Base-by-base conservation (phyloP, 2,888 invertebrate species). In the Bombylius major region DNA sequence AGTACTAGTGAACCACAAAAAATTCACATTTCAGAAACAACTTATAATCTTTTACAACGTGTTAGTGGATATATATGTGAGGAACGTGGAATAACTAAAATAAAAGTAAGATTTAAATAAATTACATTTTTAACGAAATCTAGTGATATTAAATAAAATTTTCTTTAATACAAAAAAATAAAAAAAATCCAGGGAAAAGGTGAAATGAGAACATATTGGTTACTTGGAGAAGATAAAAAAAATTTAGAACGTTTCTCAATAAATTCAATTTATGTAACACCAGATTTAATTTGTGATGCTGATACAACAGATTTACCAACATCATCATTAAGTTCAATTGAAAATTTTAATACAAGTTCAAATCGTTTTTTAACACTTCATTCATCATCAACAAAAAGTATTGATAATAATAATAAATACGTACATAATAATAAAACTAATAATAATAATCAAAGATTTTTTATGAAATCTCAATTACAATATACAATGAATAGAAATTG, bases 1-100 rank as follows among this genome's bases (percentile, higher is more conserved):
- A 84, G 87, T 52, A 82, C 81, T 4, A 87, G 87, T 0, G 83
- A 84, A 62, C 82, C 87, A 0, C 81, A 87, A 65, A 78, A 79
- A 67, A 84, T 89, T 56, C 89, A 89, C 70, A 80, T 89, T 69
- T 89, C 89, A 51, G 79, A 84, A 61, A 80, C 79, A 51, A 87
- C 88, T 0, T 82, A 83, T 65, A 69, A 73, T 51, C 75, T 88
- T 49, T 72, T 89, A 45, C 81, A 83, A 60, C 78, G 81, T 61
- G 76, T 86, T 11, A 87, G 87, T 0, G 87, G 87, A 0, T 89
- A 86, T 68, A 76, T 78, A 53, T 84, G 83, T 60, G 81, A 83
- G 65, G 87, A 88, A 66, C 75, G 89, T 46, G 89, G 89, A 0
- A 69, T 87, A 12, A 79, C 83, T 33, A 82, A 80, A 62, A 84